Base-by-base conservation (phyloP, 2,797 vertebrate species). In the Tauraco hartlaubi region DNA sequence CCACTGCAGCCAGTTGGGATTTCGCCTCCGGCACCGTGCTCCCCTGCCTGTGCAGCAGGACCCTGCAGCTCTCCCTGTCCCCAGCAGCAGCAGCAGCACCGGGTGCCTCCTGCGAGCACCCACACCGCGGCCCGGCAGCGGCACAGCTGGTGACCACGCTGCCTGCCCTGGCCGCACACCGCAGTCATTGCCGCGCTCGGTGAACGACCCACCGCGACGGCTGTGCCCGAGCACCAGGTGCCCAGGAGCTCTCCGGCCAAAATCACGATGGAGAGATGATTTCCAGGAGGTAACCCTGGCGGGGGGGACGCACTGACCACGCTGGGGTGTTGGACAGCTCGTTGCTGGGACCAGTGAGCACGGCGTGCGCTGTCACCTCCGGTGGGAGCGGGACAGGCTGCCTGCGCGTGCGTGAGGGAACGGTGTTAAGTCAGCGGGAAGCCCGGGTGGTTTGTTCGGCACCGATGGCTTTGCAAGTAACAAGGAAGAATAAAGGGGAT, bases 201-300 rank as follows among this genome's bases (percentile, higher is more conserved):
- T 3, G 1, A 43, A 26, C 15, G 44, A 58, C 37, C 29, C 5
- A 4, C 51, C 0, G 1, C 0, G 5, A 35, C 35, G 35, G 41
- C 49, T 0, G 1, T 37, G 68, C 10, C 48, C 0, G 0, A 21
- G 26, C 4, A 3, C 23, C 51, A 8, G 59, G 61, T 1, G 8
- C 51, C 3, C 1, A 49, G 41, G 15, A 20, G 25, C 46, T 29
- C 43, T 69, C 17, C 3, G 2, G 33, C 22, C 5, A 2, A 44
- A 72, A n/a, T 19, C 22, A 3, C 3, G 12, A 10, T 1, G 6
- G 41, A 61, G 31, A 26, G 41, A 7, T 29, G 44, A 7, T 31
- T 55, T 44, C 12, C 39, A 66, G 44, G 68, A 28, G 11, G 35
- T 23, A 9, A 28, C 39, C 22, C 33, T 9, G 39, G 55, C 58